Percentiles rank a stretch among this genome's conserved stretches.
Evolutionary conservation across 64 coral and sea anemone genomes (phyloP).

Genomic region (Montipora efflorescens): DNA sequence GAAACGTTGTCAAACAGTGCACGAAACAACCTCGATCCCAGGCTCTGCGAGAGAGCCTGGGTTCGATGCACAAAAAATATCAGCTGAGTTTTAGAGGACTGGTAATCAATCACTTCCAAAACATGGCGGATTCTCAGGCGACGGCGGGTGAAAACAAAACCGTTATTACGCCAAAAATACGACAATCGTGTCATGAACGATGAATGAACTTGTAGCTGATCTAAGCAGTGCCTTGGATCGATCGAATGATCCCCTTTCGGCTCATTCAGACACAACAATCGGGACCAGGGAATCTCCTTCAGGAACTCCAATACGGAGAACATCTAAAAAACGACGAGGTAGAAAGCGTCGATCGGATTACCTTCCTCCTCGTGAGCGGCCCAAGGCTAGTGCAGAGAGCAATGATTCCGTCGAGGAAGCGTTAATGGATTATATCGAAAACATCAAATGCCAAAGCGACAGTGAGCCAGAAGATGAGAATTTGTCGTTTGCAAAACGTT

Average conservation of each 20-base stretch:
- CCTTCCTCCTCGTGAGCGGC: conserved; percentile 71
- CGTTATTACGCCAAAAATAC: background rate
- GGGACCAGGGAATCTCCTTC: conserved; percentile 86
- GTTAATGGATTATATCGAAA: conserved; percentile 93
- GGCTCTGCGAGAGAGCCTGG: too few relatives aligned
- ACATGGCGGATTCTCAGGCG: too few relatives aligned
- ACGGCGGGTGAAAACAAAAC: too few relatives aligned
- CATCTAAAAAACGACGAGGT: conserved; percentile 74
- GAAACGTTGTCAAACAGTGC: too few relatives aligned
- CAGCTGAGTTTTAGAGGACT: too few relatives aligned
- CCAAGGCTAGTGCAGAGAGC: conserved; percentile 80
- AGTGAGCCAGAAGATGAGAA: conserved; percentile 73
- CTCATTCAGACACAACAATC: conserved; percentile 91
- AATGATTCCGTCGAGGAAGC: conserved; percentile 97
- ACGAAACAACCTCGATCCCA: too few relatives aligned
- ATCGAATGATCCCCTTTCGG: conserved; percentile 81
- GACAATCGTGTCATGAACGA: background rate
- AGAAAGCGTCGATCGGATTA: conserved; percentile 92
- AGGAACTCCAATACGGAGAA: conserved; percentile 79
- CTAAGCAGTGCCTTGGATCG: conserved; percentile 78
- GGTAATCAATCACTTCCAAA: too few relatives aligned
- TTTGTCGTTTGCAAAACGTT: conserved; percentile 55
- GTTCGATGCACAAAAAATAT: too few relatives aligned
- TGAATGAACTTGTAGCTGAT: conserved; percentile 91
- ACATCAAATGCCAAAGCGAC: conserved; percentile 94